These are phyloP conservation scores for Sebastes umbrosus DNA, from an alignment of 2,797 vertebrate genomes.

Conservation along the genomic window DNA sequence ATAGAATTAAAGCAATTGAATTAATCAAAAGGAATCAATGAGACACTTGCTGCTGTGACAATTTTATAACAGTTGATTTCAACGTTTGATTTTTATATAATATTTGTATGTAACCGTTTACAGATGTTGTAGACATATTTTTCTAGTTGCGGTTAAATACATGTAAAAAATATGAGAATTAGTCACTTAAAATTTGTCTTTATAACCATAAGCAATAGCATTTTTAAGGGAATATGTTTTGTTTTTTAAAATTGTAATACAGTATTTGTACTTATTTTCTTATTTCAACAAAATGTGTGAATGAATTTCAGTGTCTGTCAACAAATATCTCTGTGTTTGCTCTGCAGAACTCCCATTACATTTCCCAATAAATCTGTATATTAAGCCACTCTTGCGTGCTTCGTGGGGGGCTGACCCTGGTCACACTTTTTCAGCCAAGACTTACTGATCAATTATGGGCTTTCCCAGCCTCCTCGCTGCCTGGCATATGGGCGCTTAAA, in stretches of 20 bases:
- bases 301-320: neutral
- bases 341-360: constrained; percentile 57
- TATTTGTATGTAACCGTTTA: constrained; percentile 11
- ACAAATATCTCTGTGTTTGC: constrained; percentile 44
- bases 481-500: constrained; percentile 85
- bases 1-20: constrained; percentile 5
- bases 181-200: neutral
- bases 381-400: constrained; percentile 70
- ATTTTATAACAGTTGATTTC: constrained; percentile 42
- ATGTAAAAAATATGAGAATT: neutral
- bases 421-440: constrained; percentile 81
- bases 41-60: constrained; percentile 37
- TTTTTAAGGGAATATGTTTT: constrained; percentile 4
- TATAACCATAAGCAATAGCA: neutral
- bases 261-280: constrained; percentile 27
- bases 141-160: constrained; percentile 22
- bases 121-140: constrained; percentile 12
- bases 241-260: neutral
- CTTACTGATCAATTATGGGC: constrained; percentile 91
- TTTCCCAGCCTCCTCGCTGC: constrained; percentile 84
- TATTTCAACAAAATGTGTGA: constrained; percentile 2
- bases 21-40: constrained; percentile 31
- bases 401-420: constrained; percentile 80
- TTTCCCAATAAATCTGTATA: constrained; percentile 68
- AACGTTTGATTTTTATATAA: constrained; percentile 8